These are phyloP conservation scores for Hemibagrus wyckioides DNA, from an alignment of 2,113 vertebrate species.

Conservation along the genomic window DNA sequence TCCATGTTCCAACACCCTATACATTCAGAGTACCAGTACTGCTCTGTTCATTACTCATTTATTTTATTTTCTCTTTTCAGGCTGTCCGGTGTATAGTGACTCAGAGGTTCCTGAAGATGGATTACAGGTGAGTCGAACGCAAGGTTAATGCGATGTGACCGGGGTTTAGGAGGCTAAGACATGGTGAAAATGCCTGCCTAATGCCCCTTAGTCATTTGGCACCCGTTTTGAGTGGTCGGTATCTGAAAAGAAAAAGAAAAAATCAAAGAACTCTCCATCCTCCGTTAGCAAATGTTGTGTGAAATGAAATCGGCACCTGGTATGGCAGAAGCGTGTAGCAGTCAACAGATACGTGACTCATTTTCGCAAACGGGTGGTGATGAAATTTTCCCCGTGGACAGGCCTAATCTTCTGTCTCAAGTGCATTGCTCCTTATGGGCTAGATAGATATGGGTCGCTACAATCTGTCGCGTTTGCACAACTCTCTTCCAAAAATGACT, in stretches of 20 bases:
- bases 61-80: conserved; percentile 27
- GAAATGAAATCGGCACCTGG: conserved; percentile 47
- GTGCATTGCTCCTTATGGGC: conserved; percentile 9
- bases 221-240: conserved; percentile 29
- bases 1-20: not conserved
- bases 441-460: not conserved
- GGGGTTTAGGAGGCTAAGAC: not conserved
- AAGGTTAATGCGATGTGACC: not conserved
- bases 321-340: conserved; percentile 47
- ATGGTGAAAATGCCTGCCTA: not conserved
- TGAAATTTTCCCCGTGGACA: conserved; percentile 26
- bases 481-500: not conserved
- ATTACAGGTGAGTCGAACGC: conserved; percentile 43
- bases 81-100: conserved; percentile 47
- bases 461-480: not conserved
- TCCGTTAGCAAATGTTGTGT: conserved; percentile 49
- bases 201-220: conserved; percentile 33
- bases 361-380: conserved; percentile 41
- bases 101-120: conserved; percentile 49
- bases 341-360: conserved; percentile 49
- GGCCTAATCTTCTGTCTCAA: conserved; percentile 23
- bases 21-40: not conserved
- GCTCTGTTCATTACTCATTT: conserved; percentile 2
- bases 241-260: not conserved
- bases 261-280: conserved; percentile 31